These are phyloP conservation scores for Stenoptilia bipunctidactyla DNA, from an alignment of 2,888 invertebrate genomes.

Conservation along the genomic window DNA sequence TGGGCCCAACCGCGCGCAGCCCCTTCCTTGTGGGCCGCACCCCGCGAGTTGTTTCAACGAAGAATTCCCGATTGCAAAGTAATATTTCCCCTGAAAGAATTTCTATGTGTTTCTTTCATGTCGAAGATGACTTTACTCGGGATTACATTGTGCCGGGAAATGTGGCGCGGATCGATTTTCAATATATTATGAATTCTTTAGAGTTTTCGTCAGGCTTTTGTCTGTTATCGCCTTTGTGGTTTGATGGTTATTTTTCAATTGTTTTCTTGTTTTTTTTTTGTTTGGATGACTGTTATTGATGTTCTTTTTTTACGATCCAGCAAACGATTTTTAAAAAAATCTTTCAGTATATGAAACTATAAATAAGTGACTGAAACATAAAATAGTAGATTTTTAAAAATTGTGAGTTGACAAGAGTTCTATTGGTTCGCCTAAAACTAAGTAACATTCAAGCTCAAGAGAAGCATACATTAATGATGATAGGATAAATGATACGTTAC, in stretches of 20 bases:
- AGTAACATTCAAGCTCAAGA: too few relatives aligned
- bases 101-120: conserved; percentile 66
- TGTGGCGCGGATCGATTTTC: conserved; percentile 41
- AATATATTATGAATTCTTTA: conserved; percentile 16
- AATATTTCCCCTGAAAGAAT: conserved; percentile 68
- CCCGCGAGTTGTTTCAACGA: conserved; percentile 65
- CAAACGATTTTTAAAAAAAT: too few relatives aligned
- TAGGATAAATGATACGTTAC: too few relatives aligned
- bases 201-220: neutral
- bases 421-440: too few relatives aligned
- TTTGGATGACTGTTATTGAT: too few relatives aligned
- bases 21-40: conserved; percentile 19
- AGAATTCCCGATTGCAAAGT: conserved; percentile 69
- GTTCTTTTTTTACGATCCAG: too few relatives aligned
- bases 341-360: too few relatives aligned
- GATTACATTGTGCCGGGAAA: conserved; percentile 55
- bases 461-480: too few relatives aligned
- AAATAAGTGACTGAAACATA: too few relatives aligned
- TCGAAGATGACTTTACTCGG: conserved; percentile 60
- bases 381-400: too few relatives aligned
- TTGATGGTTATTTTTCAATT: conserved; percentile 3
- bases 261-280: conserved; percentile 1
- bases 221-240: neutral
- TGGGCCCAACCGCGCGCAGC: too few relatives aligned
- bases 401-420: too few relatives aligned